Evolutionary conservation across 2,797 vertebrate species (phyloP).

Genomic region (Diceros bicornis): DNA sequence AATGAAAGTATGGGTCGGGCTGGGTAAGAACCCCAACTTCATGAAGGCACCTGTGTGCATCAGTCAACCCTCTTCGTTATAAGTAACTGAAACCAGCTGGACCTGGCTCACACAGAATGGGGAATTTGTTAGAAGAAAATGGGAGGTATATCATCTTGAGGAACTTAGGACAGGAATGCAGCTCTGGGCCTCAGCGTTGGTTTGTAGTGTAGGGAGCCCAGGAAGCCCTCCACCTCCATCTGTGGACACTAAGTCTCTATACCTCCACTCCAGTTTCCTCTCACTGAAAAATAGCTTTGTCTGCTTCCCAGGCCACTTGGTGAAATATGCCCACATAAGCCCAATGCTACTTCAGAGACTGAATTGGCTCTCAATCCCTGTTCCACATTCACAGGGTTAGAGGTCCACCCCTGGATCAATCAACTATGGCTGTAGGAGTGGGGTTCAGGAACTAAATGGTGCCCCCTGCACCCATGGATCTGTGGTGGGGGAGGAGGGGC

Average conservation of each 20-base stretch:
- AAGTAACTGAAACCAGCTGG: neutral
- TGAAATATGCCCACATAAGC: neutral
- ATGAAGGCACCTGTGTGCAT: neutral
- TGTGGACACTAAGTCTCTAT: neutral
- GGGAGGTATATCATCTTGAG: neutral
- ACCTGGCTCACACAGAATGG: neutral
- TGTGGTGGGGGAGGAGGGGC: neutral
- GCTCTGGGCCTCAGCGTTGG: neutral
- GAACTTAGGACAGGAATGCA: neutral
- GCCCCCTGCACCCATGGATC: neutral
- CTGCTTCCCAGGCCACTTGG: neutral
- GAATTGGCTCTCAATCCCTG: neutral
- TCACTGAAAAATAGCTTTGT: conserved; percentile 17
- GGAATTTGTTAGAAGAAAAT: neutral
- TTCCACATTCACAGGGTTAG: conserved; percentile 34
- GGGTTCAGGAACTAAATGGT: neutral
- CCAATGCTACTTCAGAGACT: neutral
- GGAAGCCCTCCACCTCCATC: neutral
- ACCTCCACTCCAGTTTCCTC: neutral
- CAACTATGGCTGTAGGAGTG: neutral
- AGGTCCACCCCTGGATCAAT: neutral
- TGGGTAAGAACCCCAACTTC: neutral
- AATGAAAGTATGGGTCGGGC: neutral
- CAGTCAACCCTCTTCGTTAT: neutral
- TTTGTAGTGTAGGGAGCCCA: neutral